These are phyloP conservation scores for Hiodon tergisus DNA, from an alignment of 2,113 vertebrate genomes.

Conservation along the genomic window DNA sequence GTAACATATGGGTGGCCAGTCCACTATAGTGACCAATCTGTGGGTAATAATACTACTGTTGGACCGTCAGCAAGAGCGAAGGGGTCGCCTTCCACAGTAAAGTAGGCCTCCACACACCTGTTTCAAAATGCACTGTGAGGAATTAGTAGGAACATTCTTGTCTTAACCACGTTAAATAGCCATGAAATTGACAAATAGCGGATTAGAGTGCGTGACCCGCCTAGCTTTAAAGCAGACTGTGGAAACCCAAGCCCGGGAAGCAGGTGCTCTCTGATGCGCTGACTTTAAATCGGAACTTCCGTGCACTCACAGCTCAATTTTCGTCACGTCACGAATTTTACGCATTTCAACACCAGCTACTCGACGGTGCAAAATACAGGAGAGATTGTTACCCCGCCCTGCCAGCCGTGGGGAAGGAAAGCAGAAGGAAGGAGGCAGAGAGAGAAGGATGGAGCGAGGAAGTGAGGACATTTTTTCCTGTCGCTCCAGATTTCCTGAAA, in stretches of 20 bases:
- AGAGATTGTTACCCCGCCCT: not conserved
- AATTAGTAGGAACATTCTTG: conserved; percentile 37
- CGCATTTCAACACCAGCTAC: conserved; percentile 24
- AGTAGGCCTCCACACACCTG: not conserved
- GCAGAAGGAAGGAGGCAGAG: not conserved
- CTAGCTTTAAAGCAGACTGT: not conserved
- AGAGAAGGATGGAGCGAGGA: not conserved
- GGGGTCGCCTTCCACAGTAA: not conserved
- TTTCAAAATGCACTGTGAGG: conserved; percentile 22
- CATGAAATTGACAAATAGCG: conserved; percentile 29
- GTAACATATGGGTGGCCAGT: not conserved
- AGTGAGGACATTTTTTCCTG: conserved; percentile 43
- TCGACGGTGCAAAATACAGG: not conserved
- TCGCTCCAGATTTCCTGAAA: conserved; percentile 51
- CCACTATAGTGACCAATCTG: no score
- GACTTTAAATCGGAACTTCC: conserved; percentile 31
- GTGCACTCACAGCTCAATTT: conserved; percentile 28
- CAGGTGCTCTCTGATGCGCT: conserved; percentile 46
- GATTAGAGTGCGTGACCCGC: conserved; percentile 9
- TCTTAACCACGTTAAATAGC: conserved; percentile 42
- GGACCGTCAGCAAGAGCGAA: no score
- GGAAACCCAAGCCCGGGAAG: conserved; percentile 19
- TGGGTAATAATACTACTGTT: no score
- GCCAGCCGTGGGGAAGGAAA: not conserved
- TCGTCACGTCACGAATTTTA: conserved; percentile 27